Base-by-base conservation (phyloP, 1,140 invertebrate genomes). In the Zaprionus vittiger region DNA sequence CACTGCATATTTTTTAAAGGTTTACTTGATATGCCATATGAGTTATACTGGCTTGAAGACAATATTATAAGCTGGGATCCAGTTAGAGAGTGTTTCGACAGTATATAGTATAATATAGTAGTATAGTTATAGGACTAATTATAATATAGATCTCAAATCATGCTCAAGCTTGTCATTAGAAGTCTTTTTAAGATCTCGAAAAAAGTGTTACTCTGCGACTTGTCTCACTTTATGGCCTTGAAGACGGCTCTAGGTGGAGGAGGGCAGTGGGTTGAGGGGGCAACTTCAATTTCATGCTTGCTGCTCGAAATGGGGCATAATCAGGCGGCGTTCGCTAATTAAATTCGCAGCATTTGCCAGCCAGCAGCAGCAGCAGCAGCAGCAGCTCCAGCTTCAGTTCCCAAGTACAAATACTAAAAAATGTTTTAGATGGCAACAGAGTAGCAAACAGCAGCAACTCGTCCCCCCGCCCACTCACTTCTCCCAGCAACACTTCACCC, bases 281-380 rank as follows among this genome's bases (percentile, higher is more conserved):
- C 9, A 80, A 57, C 79, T 77, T 41, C 83, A 79, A 83, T 87
- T 86, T 87, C 74, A 83, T 71, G 73, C 83, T 77, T 63, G 77
- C 54, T 72, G 73, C 73, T 54, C 49, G n/a, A 62, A 67, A 71
- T 74, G 71, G 61, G 47, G 41, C 79, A 84, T 89, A 89, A 90
- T 84, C 85, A 74, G 76, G 44, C 66, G 57, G 85, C 85, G 81
- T 77, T 81, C 57, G 81, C 85, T 91, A 91, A 91, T 91, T 91
- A 91, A 91, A 91, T 91, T 91, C 79, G 91, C 83, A 91, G 76
- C 83, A 91, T 77, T 83, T 66, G 80, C 83, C 76, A 54, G 49
- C 37, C 37, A 12, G 37, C 37, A 38, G 12, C 11, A 37, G 37
- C 14, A 38, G 37, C 37, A 12, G 37, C 37, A 38, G 12, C 11